A percentile compares a stretch with the other conserved stretches of the same genome.
phyloP scores from a whole-genome alignment of 1,140 invertebrate species.

The Neomicropteryx cornuta region DNA sequence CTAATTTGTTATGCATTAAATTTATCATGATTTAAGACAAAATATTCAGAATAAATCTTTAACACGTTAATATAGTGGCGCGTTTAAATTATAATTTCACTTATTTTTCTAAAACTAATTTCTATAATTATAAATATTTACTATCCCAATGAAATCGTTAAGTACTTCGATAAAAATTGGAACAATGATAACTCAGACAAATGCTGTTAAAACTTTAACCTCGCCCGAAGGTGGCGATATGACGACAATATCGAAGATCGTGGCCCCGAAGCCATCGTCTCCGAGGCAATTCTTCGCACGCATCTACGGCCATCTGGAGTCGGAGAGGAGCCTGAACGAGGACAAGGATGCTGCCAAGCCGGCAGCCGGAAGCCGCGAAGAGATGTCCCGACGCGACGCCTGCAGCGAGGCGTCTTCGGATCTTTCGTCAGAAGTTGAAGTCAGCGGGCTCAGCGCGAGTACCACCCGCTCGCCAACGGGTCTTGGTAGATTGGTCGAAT shows the following conservation, averaged over 20 bases:
- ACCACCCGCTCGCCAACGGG: conserved; percentile 1
- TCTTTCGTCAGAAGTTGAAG: conserved; percentile 32
- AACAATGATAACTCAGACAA: too few relatives aligned
- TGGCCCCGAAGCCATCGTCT: conserved; percentile 42
- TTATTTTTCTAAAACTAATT: too few relatives aligned
- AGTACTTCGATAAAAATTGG: too few relatives aligned
- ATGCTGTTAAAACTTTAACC: too few relatives aligned
- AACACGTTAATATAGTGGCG: too few relatives aligned
- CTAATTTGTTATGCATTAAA: too few relatives aligned
- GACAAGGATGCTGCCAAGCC: conserved; percentile 11
- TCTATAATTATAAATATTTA: too few relatives aligned
- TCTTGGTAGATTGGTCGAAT: conserved; percentile 4
- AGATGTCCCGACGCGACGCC: conserved; percentile 10
- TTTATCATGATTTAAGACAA: too few relatives aligned
- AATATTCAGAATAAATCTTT: too few relatives aligned
- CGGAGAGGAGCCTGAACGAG: conserved; percentile 18
- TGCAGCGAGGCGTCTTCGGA: conserved; percentile 35
- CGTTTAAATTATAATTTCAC: too few relatives aligned
- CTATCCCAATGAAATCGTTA: too few relatives aligned
- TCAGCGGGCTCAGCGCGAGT: conserved; percentile 14
- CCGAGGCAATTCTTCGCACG: conserved; percentile 55
- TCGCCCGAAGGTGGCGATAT: too few relatives aligned
- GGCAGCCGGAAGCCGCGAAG: conserved; percentile 14
- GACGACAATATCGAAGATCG: conserved; percentile 17
- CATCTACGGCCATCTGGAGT: conserved; percentile 51